Conservation (phyloP, 2,888 invertebrate genomes). For the Tyria jacobaeae region DNA sequence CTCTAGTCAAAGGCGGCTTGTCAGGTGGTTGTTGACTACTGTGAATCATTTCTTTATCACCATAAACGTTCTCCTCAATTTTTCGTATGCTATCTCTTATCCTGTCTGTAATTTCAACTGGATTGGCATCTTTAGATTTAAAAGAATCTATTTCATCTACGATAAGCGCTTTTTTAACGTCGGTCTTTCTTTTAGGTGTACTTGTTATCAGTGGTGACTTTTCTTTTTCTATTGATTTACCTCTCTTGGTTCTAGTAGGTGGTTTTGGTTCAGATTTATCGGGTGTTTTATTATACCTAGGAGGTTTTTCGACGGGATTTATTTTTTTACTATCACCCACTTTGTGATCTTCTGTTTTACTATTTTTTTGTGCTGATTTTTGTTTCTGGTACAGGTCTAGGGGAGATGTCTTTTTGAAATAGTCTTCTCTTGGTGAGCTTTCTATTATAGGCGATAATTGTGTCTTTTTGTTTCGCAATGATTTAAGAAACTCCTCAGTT, state of each 20-base stretch:
- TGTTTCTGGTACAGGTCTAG: constrained; percentile 75
- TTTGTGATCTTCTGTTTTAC: constrained; percentile 60
- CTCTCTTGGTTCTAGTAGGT: constrained; percentile 71
- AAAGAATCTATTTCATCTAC: constrained; percentile 76
- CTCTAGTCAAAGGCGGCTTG: constrained; percentile 89
- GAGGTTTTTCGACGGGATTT: constrained; percentile 81
- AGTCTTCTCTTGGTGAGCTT: constrained; percentile 90
- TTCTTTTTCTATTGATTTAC: constrained; percentile 72
- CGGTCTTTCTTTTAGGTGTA: constrained; percentile 79
- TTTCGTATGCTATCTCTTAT: constrained; percentile 84
- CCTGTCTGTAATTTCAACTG: constrained; percentile 75
- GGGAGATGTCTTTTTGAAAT: constrained; percentile 84
- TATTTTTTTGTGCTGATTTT: constrained; percentile 67
- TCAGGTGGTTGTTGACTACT: constrained; percentile 91
- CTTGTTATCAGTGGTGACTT: constrained; percentile 71
- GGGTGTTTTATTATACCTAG: constrained; percentile 69
- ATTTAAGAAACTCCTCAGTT: constrained; percentile 86
- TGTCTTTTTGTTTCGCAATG: constrained; percentile 86
- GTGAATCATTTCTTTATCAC: constrained; percentile 88
- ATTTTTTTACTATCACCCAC: constrained; percentile 72
- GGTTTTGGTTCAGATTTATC: constrained; percentile 79
- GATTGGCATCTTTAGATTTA: constrained; percentile 62
- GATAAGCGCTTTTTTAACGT: constrained; percentile 70
- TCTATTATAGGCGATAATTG: constrained; percentile 94
- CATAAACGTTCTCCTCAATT: constrained; percentile 82